Evolutionary conservation across 2,888 invertebrate species (phyloP).

Genomic region (Clepsis dumicolana): DNA sequence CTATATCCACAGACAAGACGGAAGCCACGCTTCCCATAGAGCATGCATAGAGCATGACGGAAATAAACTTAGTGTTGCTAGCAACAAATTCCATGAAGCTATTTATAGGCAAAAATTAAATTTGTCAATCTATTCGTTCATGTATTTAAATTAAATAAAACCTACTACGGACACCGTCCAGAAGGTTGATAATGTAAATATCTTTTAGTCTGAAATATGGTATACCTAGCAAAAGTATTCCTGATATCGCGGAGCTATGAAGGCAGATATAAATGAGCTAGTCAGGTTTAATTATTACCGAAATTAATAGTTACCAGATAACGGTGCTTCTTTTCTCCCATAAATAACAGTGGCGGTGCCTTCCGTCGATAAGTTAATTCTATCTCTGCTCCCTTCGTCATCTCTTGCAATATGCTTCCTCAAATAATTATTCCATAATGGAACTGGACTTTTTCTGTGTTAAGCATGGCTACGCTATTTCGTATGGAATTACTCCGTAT

Average conservation of each 20-base stretch:
- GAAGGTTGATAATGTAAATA: background rate
- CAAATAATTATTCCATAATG: slow-evolving; percentile 67
- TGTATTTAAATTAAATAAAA: background rate
- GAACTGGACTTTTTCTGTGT: slow-evolving; percentile 59
- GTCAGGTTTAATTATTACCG: slow-evolving; percentile 77
- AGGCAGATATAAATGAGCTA: slow-evolving; percentile 65
- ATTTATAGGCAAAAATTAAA: too few relatives aligned
- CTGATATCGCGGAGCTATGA: slow-evolving; percentile 47
- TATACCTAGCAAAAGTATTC: slow-evolving; percentile 46
- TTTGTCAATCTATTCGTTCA: too few relatives aligned
- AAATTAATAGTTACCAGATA: slow-evolving; percentile 80
- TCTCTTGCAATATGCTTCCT: slow-evolving; percentile 67
- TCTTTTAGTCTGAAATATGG: slow-evolving; percentile 27
- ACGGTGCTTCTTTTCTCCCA: slow-evolving; percentile 67
- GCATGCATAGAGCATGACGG: too few relatives aligned
- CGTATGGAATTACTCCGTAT: background rate
- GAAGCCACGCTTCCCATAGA: too few relatives aligned
- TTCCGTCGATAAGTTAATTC: slow-evolving; percentile 80
- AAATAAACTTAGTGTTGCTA: too few relatives aligned
- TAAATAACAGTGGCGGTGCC: slow-evolving; percentile 70
- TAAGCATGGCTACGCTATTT: slow-evolving; percentile 4
- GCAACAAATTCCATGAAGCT: too few relatives aligned
- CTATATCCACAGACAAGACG: too few relatives aligned
- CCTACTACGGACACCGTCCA: background rate
- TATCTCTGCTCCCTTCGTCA: slow-evolving; percentile 79